These are phyloP conservation scores for Nibea albiflora DNA, from an alignment of 2,113 vertebrate species.

Conservation along the genomic window DNA sequence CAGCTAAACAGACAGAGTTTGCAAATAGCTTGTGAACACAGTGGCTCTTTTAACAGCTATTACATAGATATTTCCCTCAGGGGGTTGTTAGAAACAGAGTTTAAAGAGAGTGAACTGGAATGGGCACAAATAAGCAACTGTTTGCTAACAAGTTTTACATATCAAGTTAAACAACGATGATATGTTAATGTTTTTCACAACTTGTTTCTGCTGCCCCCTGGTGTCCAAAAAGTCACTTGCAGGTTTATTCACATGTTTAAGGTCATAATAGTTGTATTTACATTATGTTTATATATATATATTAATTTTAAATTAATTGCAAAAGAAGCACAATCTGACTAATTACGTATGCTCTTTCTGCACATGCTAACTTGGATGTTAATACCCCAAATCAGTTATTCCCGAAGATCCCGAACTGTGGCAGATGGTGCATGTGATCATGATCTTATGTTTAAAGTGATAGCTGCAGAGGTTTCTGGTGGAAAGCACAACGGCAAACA, in stretches of 20 bases:
- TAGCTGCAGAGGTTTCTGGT: background rate
- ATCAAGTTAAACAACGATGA: background rate
- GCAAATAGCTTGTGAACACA: too few relatives aligned
- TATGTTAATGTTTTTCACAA: background rate
- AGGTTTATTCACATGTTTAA: background rate
- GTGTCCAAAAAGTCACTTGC: background rate
- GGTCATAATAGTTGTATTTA: background rate
- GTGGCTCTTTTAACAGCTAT: too few relatives aligned
- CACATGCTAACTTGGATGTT: background rate
- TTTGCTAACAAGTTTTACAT: background rate
- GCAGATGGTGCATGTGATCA: background rate
- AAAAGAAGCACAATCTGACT: too few relatives aligned
- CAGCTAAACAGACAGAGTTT: too few relatives aligned
- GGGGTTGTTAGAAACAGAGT: too few relatives aligned
- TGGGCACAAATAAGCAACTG: background rate
- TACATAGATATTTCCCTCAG: too few relatives aligned
- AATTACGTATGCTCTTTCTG: background rate
- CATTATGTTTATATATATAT: too few relatives aligned
- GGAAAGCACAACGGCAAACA: background rate
- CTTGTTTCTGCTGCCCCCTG: background rate
- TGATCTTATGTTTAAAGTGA: background rate
- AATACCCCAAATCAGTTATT: background rate
- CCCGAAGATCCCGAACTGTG: background rate
- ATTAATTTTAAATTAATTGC: too few relatives aligned
- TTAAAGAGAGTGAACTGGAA: background rate